A percentile compares a stretch with the other conserved stretches of the same genome.
Conservation (phyloP, 1,140 invertebrate species). For the Drosophila nannoptera region DNA sequence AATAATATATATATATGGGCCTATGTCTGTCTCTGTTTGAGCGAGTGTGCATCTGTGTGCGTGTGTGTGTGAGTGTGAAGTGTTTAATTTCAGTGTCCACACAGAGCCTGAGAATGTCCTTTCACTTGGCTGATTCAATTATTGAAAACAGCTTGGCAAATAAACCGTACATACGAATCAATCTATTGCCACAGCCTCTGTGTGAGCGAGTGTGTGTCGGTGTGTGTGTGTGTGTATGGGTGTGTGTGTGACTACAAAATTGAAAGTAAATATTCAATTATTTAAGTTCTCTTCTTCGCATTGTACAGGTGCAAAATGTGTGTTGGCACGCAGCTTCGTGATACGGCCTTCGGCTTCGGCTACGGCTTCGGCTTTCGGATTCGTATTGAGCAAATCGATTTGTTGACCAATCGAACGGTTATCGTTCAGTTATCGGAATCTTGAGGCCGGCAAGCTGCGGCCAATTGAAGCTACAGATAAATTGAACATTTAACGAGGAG, state of each 20-base stretch:
- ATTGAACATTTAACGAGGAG: conserved; percentile 6
- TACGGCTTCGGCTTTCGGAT: too few relatives aligned
- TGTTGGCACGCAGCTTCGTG: conserved; percentile 50
- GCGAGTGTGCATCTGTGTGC: conserved; percentile 11
- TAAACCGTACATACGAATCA: conserved; percentile 27
- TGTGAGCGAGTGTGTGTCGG: conserved; percentile 10
- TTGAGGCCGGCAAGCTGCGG: conserved; percentile 23
- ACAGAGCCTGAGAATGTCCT: conserved; percentile 21
- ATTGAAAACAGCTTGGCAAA: conserved; percentile 44
- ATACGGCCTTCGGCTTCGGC: conserved; percentile 4
- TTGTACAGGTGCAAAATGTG: conserved; percentile 50
- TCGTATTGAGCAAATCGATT: too few relatives aligned
- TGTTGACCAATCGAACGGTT: background rate
- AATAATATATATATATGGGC: conserved; percentile 23
- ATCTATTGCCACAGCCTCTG: conserved; percentile 29
- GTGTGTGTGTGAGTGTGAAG: conserved; percentile 16
- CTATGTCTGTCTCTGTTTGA: conserved; percentile 16
- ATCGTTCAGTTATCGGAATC: too few relatives aligned
- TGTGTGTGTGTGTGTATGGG: conserved; percentile 19
- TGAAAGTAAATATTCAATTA: conserved; percentile 26
- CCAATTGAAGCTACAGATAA: conserved; percentile 26
- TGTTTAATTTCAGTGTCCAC: conserved; percentile 24
- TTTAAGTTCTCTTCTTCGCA: conserved; percentile 22
- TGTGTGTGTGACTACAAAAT: conserved; percentile 41
- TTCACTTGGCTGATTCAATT: conserved; percentile 47